Conservation (phyloP, 2,888 invertebrate genomes). For the Caenorhabditis angaria region DNA sequence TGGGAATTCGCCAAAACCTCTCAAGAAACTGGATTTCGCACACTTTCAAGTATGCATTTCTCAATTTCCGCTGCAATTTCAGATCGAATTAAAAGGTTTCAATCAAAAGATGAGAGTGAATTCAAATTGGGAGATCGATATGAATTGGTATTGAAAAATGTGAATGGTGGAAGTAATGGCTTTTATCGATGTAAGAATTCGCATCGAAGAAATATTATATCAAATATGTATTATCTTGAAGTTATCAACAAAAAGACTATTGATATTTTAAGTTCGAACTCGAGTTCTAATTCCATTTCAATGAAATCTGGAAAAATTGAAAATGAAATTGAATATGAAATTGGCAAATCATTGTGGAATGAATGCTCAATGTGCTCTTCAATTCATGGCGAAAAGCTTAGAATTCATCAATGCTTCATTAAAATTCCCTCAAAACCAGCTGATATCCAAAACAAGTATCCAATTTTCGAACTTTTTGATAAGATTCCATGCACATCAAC, state of each 20-base stretch:
- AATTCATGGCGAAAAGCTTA: conserved; percentile 40
- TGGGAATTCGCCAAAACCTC: conserved; percentile 50
- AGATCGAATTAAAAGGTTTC: conserved; percentile 41
- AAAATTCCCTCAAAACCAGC: neutral
- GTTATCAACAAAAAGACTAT: conserved; percentile 28
- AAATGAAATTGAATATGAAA: conserved; percentile 10
- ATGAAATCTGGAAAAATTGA: conserved; percentile 17
- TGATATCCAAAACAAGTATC: neutral
- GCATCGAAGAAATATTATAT: conserved; percentile 24
- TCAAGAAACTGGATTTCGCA: conserved; percentile 25
- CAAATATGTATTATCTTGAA: conserved; percentile 42
- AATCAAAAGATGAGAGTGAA: conserved; percentile 33
- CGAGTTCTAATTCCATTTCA: conserved; percentile 1
- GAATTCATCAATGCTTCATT: conserved; percentile 25
- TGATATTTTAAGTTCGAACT: neutral
- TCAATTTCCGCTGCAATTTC: conserved; percentile 34
- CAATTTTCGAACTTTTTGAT: conserved; percentile 19
- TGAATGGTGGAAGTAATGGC: conserved; percentile 42
- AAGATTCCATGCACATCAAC: conserved; percentile 35
- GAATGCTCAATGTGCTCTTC: conserved; percentile 44
- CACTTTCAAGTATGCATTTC: conserved; percentile 45
- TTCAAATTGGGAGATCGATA: conserved; percentile 47
- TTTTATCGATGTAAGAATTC: conserved; percentile 49
- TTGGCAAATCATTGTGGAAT: conserved; percentile 35
- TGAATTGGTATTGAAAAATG: conserved; percentile 41